Base-by-base conservation (phyloP, 2,888 invertebrate genomes). In the Nysson spinosus region DNA sequence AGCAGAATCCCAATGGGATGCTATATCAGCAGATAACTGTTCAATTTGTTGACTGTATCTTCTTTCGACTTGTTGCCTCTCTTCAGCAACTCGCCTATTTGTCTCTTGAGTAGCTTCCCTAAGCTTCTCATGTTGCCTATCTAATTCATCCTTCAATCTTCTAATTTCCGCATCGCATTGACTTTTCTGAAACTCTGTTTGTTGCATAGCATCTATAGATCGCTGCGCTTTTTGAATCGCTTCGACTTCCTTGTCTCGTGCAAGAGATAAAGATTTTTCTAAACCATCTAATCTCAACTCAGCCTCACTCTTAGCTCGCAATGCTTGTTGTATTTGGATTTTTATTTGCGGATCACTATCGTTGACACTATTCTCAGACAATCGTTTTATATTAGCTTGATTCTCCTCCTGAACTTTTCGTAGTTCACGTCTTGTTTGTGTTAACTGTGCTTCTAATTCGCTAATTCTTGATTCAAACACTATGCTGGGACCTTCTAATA, bases 401-500 rank as follows among this genome's bases (percentile, higher is more conserved):
- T 91, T 91, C 64, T 93, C 92, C 51, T 91, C 93, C 77, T 92
- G 92, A 0, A 93, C 87, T 81, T 94, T 94, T 80, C 92, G 92
- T 24, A 95, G 85, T 77, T 94, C 95, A 51, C 95, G 93, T 82
- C 90, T 93, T 0, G 93, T 87, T 83, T 95, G 95, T 4, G 94
- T 92, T 37, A 95, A 87, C 78, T 95, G 95, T 0, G 95, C 95
- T 82, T 96, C 95, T 55, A 96, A 84, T 80, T 96, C 95, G 2
- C 95, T 93, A 49, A 95, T 95, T 65, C 94, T 90, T 0, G 95
- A 95, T 85, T 95, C 95, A 81, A 94, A 95, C 16, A 95, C 93
- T 58, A 95, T 95, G 71, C 91, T 92, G 0, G 95, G 94, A 0
- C 94, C 94, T 80, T 93, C 93, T 7, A 93, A 1, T 86, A 1